Percentiles rank a stretch among this genome's conserved stretches.
These are phyloP conservation scores for Nomada ferruginata DNA, from an alignment of 2,888 invertebrate genomes.

Conservation along the genomic window DNA sequence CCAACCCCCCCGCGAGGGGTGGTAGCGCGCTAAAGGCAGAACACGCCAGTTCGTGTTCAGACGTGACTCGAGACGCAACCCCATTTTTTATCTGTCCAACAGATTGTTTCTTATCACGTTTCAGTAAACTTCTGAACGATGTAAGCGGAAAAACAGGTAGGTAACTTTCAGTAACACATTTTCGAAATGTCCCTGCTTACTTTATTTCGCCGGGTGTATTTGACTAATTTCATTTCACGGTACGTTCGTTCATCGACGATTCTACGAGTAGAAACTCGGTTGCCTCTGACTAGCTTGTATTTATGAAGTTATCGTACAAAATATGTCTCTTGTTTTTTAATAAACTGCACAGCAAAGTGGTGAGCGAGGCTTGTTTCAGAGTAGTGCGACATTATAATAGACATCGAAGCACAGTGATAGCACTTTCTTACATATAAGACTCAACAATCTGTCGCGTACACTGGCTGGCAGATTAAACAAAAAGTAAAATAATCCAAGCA, in stretches of 20 bases:
- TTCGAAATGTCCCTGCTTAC: not conserved
- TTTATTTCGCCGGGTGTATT: not conserved
- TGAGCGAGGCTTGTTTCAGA: too few relatives aligned
- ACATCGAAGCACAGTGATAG: too few relatives aligned
- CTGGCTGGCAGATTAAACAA: too few relatives aligned
- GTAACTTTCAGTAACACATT: conserved; percentile 21
- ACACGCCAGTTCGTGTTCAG: conserved; percentile 81
- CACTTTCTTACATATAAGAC: too few relatives aligned
- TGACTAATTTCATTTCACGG: not conserved
- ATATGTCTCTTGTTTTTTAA: not conserved
- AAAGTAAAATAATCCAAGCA: too few relatives aligned
- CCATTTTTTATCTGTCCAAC: conserved; percentile 65
- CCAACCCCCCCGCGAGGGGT: conserved; percentile 58
- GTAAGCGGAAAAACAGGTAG: conserved; percentile 45
- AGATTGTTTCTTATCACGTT: conserved; percentile 39
- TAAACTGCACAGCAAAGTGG: not conserved
- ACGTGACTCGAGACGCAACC: conserved; percentile 80
- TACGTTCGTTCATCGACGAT: not conserved
- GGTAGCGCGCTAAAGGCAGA: conserved; percentile 58
- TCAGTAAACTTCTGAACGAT: conserved; percentile 12
- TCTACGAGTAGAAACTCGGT: not conserved
- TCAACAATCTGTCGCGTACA: too few relatives aligned
- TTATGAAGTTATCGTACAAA: not conserved
- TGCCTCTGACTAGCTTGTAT: too few relatives aligned
- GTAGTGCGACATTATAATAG: too few relatives aligned